A percentile compares a stretch with the other conserved stretches of the same genome.
Conservation (phyloP, 2,797 vertebrate genomes). For the Galagoides demidoff region DNA sequence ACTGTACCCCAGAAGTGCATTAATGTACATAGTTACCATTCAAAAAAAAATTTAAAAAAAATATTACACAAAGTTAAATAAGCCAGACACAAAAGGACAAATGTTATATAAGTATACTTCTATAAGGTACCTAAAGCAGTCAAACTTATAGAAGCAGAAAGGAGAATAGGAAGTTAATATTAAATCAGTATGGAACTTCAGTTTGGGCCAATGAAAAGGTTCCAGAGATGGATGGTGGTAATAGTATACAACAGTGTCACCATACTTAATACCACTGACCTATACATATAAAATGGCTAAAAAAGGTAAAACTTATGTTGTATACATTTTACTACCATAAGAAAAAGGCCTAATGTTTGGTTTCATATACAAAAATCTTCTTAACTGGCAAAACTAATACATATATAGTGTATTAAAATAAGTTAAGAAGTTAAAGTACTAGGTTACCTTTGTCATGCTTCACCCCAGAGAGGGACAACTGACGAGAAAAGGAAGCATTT, state of each 20-base stretch:
- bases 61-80: background rate
- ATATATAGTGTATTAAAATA: background rate
- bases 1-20: too few relatives aligned
- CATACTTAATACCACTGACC: conserved; percentile 1
- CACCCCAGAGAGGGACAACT: background rate
- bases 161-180: background rate
- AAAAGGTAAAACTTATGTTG: background rate
- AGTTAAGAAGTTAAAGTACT: background rate
- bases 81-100: background rate
- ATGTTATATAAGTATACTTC: background rate
- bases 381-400: conserved; percentile 13
- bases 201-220: background rate
- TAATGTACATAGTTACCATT: too few relatives aligned
- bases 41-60: too few relatives aligned
- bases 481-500: background rate
- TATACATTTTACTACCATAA: background rate
- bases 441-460: background rate
- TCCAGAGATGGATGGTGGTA: background rate
- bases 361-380: background rate
- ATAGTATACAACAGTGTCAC: background rate
- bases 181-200: background rate
- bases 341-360: background rate
- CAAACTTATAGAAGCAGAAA: conserved; percentile 13
- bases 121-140: background rate
- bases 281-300: background rate